Percentiles rank a stretch among this genome's conserved stretches.
These are phyloP conservation scores for Dipodomys stephensi DNA, from an alignment of 2,113 vertebrate genomes.

Conservation along the genomic window DNA sequence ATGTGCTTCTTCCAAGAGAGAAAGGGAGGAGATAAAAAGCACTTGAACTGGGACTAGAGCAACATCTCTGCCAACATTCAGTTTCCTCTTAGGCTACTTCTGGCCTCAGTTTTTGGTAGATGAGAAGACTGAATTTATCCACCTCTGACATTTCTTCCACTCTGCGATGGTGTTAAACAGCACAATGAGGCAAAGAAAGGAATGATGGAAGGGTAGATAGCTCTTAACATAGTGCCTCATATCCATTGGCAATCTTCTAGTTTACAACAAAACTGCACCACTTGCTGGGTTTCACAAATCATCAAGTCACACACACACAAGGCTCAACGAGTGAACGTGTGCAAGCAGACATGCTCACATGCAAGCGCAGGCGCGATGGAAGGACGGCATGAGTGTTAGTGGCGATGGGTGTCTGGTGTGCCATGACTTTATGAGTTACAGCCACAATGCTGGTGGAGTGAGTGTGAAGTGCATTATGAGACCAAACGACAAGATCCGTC, in stretches of 20 bases:
- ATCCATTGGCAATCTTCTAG: conserved; percentile 4
- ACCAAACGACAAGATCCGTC: conserved; percentile 44
- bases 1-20: conserved; percentile 34
- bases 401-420: background rate
- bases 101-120: conserved; percentile 35
- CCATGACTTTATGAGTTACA: conserved; percentile 47
- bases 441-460: conserved; percentile 54
- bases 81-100: background rate
- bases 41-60: conserved; percentile 2
- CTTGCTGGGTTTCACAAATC: conserved; percentile 46
- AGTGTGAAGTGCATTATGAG: conserved; percentile 62
- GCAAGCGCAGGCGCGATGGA: conserved; percentile 77
- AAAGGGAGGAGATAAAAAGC: background rate
- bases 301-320: conserved; percentile 69
- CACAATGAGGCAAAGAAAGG: conserved; percentile 20
- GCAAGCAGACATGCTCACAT: conserved; percentile 78
- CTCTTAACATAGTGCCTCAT: background rate
- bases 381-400: conserved; percentile 68
- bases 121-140: conserved; percentile 5
- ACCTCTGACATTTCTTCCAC: conserved; percentile 15
- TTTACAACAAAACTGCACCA: background rate
- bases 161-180: conserved; percentile 19
- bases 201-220: conserved; percentile 43
- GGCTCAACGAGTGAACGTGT: conserved; percentile 50
- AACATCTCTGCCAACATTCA: conserved; percentile 37